phyloP scores from a whole-genome alignment of 2,113 vertebrate genomes.

The Chaetodon trifascialis region DNA sequence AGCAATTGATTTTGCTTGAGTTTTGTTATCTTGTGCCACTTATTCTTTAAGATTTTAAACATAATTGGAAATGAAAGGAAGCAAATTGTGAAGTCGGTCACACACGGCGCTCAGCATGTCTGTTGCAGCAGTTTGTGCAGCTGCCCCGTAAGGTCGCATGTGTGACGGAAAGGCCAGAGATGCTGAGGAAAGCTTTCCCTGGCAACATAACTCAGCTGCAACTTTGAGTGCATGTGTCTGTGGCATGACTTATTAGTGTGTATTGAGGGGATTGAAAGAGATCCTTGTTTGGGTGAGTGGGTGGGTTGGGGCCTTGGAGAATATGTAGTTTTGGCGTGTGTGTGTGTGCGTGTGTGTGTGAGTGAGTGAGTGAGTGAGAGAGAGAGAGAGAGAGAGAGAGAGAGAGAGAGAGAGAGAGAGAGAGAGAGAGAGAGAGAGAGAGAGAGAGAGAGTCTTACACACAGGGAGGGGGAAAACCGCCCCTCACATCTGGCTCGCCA shows the following conservation, averaged over 20 bases:
- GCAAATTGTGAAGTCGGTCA: background rate
- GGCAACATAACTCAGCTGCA: conserved; percentile 3
- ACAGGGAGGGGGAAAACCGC: conserved; percentile 29
- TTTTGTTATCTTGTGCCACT: too few relatives aligned
- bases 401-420: conserved; percentile 35
- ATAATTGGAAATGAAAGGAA: background rate
- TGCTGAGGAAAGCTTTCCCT: conserved; percentile 33
- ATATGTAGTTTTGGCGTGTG: conserved; percentile 40
- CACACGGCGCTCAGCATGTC: background rate
- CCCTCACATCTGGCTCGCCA: conserved; percentile 78
- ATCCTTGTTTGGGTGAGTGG: conserved; percentile 74
- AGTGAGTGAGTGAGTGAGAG: too few relatives aligned
- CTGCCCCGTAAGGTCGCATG: conserved; percentile 15
- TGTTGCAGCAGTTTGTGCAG: conserved; percentile 2
- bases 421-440: conserved; percentile 32
- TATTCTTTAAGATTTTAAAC: background rate
- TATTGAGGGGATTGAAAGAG: conserved; percentile 71
- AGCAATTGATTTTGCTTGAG: too few relatives aligned
- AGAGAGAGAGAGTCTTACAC: conserved; percentile 33
- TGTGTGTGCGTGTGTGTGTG: conserved; percentile 1
- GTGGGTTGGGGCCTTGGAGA: conserved; percentile 57
- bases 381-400: conserved; percentile 46
- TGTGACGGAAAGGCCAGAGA: conserved; percentile 35
- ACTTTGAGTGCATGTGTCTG: conserved; percentile 6
- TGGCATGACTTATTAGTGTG: conserved; percentile 53